Conservation (phyloP, 2,113 vertebrate species). For the Chaetops frenatus region DNA sequence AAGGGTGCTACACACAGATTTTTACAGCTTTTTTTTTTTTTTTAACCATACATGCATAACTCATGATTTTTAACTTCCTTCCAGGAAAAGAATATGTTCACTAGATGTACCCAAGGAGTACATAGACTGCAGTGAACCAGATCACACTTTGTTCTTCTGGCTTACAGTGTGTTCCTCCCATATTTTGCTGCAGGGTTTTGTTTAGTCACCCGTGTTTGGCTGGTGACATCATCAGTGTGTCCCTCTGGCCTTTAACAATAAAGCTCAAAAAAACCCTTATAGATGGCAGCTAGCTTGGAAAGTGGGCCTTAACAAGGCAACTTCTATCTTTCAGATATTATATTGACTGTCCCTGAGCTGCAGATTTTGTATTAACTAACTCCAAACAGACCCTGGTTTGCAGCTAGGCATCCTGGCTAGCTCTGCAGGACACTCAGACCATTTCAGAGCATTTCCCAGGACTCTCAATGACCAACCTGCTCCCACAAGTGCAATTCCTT, state of each 20-base stretch:
- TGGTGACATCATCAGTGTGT: not conserved
- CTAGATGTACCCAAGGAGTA: not conserved
- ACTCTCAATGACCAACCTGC: rapidly evolving
- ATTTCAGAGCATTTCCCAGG: not conserved
- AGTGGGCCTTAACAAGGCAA: not conserved
- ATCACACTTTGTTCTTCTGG: not conserved
- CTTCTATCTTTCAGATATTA: not conserved
- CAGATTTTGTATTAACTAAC: not conserved
- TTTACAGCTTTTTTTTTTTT: not conserved
- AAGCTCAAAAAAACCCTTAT: not conserved
- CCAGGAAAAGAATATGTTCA: not conserved
- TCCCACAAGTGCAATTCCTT: rapidly evolving
- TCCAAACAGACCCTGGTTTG: not conserved
- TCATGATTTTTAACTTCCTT: not conserved
- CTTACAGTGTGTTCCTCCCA: not conserved
- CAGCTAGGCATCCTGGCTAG: not conserved
- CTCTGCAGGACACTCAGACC: not conserved
- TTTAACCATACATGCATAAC: not conserved
- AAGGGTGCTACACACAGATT: not conserved
- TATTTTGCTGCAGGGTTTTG: not conserved
- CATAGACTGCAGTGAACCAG: not conserved
- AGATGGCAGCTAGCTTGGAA: not conserved
- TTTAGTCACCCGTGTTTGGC: not conserved
- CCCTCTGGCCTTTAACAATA: not conserved
- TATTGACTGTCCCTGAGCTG: not conserved